phyloP scores from a whole-genome alignment of 2,113 vertebrate species.

The Rhizomys pruinosus region DNA sequence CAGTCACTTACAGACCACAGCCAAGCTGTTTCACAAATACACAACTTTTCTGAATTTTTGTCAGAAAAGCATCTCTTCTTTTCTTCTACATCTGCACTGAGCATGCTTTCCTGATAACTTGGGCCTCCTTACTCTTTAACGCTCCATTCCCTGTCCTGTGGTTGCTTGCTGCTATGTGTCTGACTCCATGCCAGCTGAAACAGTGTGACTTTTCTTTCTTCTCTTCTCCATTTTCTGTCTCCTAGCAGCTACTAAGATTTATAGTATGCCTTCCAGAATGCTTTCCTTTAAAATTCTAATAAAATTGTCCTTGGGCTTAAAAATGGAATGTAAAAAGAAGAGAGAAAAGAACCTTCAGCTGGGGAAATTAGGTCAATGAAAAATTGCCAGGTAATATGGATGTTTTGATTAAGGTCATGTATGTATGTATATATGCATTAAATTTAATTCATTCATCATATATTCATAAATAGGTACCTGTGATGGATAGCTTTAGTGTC shows the following conservation, averaged over 20 bases:
- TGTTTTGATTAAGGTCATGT: not conserved
- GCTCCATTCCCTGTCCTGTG: not conserved
- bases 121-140: not conserved
- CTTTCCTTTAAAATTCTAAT: not conserved
- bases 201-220: not conserved
- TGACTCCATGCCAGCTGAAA: not conserved
- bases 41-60: too few relatives aligned
- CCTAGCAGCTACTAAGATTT: not conserved
- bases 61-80: not conserved
- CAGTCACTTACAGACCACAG: not conserved
- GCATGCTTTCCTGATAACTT: not conserved
- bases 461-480: too few relatives aligned
- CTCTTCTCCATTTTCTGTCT: not conserved
- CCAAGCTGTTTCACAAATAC: not conserved
- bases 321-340: too few relatives aligned
- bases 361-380: not conserved
- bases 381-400: not conserved
- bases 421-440: not conserved
- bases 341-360: not conserved
- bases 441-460: conserved; percentile 14
- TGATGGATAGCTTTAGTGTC: too few relatives aligned
- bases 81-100: not conserved
- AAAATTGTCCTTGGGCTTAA: not conserved
- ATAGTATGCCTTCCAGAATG: not conserved
- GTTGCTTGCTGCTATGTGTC: not conserved